Evolutionary conservation across 1,140 invertebrate genomes (phyloP), one percentile per base, ranked within the genome.

Genomic region (Drosophila navojoa): DNA sequence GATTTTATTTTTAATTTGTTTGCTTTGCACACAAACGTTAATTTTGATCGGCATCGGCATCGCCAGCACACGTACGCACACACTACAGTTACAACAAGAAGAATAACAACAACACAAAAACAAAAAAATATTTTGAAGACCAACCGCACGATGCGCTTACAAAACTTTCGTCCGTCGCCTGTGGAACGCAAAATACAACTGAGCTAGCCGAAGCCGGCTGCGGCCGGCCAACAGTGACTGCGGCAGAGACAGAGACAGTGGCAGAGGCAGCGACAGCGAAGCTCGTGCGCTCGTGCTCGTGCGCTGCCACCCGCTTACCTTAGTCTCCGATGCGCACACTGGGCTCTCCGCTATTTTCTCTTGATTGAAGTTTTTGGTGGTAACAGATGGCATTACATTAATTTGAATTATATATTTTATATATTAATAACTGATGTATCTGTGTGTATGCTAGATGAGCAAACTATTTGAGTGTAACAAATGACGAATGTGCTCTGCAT

Each of bases 21-120:
- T 75, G 72, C 68, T 75, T 71, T 71, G 54, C 72, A 75, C 68
- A 71, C 72, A 75, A 64, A 71, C 68, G 59, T 64, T 64, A 64
- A 71, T 71, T 71, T 75, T 75, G 72, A 75, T 75, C 72, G 72
- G 72, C 68, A 75, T 75, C 72, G 72, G 72, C 68, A 66, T 66
- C 62, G 45, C 27, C 49, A 60, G 52, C 57, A 54, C 47, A 59
- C 71, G 35, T 42, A 45, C 63, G 35, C 27, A 47, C 55, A 62
- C 32, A 60, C 47, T 45, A 53, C 67, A 22, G n/a, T 27, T 15
- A 35, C 53, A 52, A 19, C 60, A 54, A 44, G n/a, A 44, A 58
- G 29, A 45, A 57, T 29, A 73, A 69, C 29, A 74, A 74, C 52
- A 64, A 57, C 27, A 73, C 27, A 59, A 66, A 53, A 60, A 42